phyloP scores from a whole-genome alignment of 2,888 invertebrate genomes.

The Synanthedon vespiformis region DNA sequence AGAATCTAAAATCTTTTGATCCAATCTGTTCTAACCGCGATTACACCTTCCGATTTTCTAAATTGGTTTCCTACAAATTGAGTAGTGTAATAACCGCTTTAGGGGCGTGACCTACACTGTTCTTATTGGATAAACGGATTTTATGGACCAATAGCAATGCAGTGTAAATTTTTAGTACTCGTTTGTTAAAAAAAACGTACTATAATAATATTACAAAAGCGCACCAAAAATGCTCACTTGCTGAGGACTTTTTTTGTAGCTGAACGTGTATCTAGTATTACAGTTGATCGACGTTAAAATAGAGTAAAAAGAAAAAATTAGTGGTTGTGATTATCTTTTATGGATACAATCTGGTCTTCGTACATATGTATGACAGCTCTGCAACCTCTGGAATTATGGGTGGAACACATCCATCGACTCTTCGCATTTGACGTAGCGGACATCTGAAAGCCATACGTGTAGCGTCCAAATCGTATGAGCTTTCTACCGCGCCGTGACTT shows the following conservation, averaged over 20 bases:
- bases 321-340: conserved; percentile 13
- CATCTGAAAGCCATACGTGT: background rate
- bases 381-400: conserved; percentile 13
- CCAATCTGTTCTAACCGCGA: no score
- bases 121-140: background rate
- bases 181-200: background rate
- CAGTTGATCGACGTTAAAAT: background rate
- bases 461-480: background rate
- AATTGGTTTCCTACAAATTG: no score
- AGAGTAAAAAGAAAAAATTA: conserved; percentile 2
- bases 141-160: background rate
- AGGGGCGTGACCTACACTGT: background rate
- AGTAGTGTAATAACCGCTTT: no score
- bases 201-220: no score
- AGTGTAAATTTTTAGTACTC: background rate
- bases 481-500: background rate
- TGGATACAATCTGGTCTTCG: conserved; percentile 8
- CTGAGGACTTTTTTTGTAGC: no score
- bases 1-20: no score
- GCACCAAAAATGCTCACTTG: no score
- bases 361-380: conserved; percentile 13
- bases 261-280: no score
- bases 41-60: no score
- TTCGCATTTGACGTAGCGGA: conserved; percentile 2
- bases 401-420: conserved; percentile 14